A percentile compares a stretch with the other conserved stretches of the same genome.
Conservation (phyloP, 2,888 invertebrate genomes). For the Argynnis bischoffii region DNA sequence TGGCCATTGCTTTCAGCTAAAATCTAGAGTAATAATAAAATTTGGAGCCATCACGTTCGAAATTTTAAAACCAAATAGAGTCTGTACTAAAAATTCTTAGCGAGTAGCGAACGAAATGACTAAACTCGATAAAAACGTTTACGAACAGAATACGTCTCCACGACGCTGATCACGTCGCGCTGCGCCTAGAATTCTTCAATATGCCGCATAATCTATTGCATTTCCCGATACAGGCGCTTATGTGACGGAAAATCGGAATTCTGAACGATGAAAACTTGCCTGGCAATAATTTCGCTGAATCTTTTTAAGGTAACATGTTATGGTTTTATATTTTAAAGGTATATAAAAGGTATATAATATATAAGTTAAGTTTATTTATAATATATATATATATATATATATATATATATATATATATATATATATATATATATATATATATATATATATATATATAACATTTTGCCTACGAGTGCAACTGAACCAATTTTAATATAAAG, state of each 20-base stretch:
- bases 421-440: too few relatives aligned
- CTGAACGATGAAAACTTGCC: conserved; percentile 41
- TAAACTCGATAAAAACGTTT: conserved; percentile 43
- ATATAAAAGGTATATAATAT: too few relatives aligned
- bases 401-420: too few relatives aligned
- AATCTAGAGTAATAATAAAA: too few relatives aligned
- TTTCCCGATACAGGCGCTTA: conserved; percentile 43
- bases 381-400: too few relatives aligned
- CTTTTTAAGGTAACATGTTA: conserved; percentile 12
- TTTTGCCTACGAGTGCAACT: too few relatives aligned
- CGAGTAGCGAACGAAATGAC: conserved; percentile 13
- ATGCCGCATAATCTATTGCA: conserved; percentile 58
- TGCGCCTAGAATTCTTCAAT: conserved; percentile 61
- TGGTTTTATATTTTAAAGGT: background rate
- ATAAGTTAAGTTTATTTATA: too few relatives aligned
- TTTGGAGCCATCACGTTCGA: background rate
- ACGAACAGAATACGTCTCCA: conserved; percentile 30
- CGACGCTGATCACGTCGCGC: conserved; percentile 55
- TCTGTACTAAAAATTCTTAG: conserved; percentile 14
- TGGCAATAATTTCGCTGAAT: conserved; percentile 38
- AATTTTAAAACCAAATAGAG: background rate
- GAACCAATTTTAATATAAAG: too few relatives aligned
- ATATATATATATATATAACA: too few relatives aligned
- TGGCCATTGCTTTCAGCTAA: background rate
- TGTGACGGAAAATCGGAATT: conserved; percentile 47